phyloP scores from a whole-genome alignment of 2,113 vertebrate species.

The Chitala chitala region DNA sequence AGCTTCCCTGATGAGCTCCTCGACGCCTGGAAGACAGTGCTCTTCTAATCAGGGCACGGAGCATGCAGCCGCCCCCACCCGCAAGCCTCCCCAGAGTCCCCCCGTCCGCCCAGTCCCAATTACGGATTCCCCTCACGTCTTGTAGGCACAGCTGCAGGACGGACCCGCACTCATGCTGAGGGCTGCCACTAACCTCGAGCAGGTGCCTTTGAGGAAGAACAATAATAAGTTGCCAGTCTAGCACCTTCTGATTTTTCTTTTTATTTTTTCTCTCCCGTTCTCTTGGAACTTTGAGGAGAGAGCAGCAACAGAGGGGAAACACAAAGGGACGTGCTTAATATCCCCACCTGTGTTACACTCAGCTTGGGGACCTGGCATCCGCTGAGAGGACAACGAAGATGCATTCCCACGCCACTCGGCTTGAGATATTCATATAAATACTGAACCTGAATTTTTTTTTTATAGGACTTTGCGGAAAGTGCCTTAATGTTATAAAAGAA shows the following conservation, averaged over 20 bases:
- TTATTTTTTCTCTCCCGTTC: constrained; percentile 27
- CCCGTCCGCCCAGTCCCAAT: constrained; percentile 20
- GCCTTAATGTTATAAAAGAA: too few species aligned
- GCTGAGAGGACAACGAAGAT: not conserved
- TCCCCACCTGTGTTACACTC: not conserved
- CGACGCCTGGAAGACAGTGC: constrained; percentile 21
- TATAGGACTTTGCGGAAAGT: too few species aligned
- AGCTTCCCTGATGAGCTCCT: constrained; percentile 26
- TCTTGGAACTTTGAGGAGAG: not conserved
- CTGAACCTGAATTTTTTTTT: too few species aligned
- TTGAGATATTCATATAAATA: not conserved
- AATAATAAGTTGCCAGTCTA: constrained; percentile 43
- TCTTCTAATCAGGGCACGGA: constrained; percentile 36
- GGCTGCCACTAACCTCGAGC: constrained; percentile 39
- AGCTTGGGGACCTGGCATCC: not conserved
- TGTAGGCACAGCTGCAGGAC: constrained; percentile 30
- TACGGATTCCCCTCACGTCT: constrained; percentile 43
- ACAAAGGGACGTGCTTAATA: not conserved
- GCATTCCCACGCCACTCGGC: too few species aligned
- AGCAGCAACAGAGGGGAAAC: not conserved
- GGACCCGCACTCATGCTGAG: constrained; percentile 41
- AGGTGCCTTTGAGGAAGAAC: constrained; percentile 42
- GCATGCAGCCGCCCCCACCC: not conserved
- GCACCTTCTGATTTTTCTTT: constrained; percentile 44
- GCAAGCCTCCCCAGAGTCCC: constrained; percentile 1